Conservation (phyloP, 1,140 invertebrate species). For the Anoplophora glabripennis region DNA sequence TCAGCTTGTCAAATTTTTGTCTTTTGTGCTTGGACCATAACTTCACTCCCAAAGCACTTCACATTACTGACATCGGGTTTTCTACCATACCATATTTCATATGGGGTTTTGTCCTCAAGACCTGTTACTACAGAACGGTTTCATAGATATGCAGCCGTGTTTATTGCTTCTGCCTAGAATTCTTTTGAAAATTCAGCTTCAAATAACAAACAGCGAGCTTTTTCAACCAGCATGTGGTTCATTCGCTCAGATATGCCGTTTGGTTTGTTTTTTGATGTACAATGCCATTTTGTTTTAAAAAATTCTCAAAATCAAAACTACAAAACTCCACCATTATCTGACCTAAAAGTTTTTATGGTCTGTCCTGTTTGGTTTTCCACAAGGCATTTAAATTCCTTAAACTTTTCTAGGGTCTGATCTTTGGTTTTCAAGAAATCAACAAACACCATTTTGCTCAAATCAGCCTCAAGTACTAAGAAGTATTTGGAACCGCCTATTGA, state of each 20-base stretch:
- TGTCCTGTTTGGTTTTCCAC: conserved; percentile 16
- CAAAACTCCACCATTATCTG: conserved; percentile 12
- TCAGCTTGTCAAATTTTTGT: conserved; percentile 27
- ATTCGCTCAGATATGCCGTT: background rate
- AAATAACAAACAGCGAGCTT: conserved; percentile 41
- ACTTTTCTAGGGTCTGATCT: conserved; percentile 2
- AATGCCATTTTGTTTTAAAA: conserved; percentile 18
- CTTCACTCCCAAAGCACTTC: no score
- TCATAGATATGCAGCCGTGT: conserved; percentile 34
- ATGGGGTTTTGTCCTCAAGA: no score
- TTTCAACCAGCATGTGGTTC: conserved; percentile 31
- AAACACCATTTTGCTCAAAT: conserved; percentile 7
- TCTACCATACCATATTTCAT: no score
- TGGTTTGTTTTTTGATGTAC: conserved; percentile 4
- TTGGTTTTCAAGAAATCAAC: conserved; percentile 5
- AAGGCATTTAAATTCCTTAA: conserved; percentile 9
- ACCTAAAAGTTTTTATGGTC: conserved; percentile 15
- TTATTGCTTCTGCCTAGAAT: conserved; percentile 48
- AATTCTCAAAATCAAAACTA: conserved; percentile 6
- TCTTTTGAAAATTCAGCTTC: conserved; percentile 33
- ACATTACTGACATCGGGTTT: no score
- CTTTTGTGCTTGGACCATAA: background rate
- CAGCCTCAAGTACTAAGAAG: background rate
- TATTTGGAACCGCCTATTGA: background rate
- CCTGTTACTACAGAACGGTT: no score